Evolutionary conservation across 2,113 vertebrate species (phyloP).

Genomic region (Balaeniceps rex): DNA sequence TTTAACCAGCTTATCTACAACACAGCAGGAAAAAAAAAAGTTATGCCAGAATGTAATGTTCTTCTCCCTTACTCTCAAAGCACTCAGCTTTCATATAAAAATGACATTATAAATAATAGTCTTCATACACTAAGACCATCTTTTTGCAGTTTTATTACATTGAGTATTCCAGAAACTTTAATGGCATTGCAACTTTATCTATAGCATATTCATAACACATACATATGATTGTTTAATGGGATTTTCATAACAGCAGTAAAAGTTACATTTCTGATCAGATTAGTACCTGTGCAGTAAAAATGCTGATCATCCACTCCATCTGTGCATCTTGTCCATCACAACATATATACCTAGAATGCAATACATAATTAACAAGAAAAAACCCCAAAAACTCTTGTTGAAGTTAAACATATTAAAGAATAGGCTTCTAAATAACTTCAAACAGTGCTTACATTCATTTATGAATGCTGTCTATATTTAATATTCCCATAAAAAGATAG

Average conservation of each 20-base stretch:
- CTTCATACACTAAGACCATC: not conserved
- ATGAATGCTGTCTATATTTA: not conserved
- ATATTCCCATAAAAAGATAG: not conserved
- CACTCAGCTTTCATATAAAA: not conserved
- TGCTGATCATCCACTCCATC: slow-evolving; percentile 84
- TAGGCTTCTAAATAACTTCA: not conserved
- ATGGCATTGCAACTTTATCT: not conserved
- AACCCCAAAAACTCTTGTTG: not conserved
- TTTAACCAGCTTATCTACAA: not conserved
- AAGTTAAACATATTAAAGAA: not conserved
- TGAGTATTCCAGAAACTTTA: not conserved
- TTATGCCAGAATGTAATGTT: not conserved
- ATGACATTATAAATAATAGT: not conserved
- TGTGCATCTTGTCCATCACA: slow-evolving; percentile 84
- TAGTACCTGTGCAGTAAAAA: slow-evolving; percentile 87
- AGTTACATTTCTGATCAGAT: not conserved
- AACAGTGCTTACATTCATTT: not conserved
- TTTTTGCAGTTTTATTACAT: not conserved
- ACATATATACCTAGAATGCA: slow-evolving; percentile 84
- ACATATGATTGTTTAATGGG: not conserved
- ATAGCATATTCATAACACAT: not conserved
- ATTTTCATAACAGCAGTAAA: not conserved
- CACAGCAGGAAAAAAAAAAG: not conserved
- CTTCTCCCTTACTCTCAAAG: not conserved
- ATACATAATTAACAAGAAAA: not conserved